These are phyloP conservation scores for Phylloscopus trochiloides DNA, from an alignment of 2,113 vertebrate genomes.

Conservation along the genomic window DNA sequence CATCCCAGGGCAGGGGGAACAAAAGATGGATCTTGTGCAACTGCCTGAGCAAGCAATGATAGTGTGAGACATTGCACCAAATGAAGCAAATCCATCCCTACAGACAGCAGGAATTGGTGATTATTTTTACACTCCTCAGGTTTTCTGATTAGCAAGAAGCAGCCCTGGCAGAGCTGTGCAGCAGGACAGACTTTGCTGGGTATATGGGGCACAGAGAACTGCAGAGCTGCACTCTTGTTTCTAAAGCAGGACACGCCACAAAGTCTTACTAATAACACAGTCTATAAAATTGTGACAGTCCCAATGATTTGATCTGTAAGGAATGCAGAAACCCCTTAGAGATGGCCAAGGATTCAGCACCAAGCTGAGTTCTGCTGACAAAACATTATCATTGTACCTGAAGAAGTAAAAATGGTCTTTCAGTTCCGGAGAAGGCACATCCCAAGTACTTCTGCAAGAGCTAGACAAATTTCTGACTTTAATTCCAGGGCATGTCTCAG, in stretches of 20 bases:
- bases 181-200: not conserved
- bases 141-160: not conserved
- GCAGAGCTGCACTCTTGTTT: not conserved
- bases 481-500: not conserved
- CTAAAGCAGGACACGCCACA: not conserved
- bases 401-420: not conserved
- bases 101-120: not conserved
- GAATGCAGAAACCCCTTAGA: not conserved
- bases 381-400: not conserved
- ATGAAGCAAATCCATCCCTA: not conserved
- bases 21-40: not conserved
- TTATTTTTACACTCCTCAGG: not conserved
- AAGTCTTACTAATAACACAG: not conserved
- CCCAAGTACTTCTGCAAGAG: not conserved
- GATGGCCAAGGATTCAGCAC: not conserved
- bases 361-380: not conserved
- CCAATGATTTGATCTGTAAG: not conserved
- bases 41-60: not conserved
- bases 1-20: not conserved
- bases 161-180: not conserved
- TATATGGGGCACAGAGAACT: accelerated
- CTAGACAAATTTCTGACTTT: not conserved
- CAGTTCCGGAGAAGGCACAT: not conserved
- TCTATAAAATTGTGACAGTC: not conserved
- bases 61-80: not conserved